phyloP scores from a whole-genome alignment of 2,113 vertebrate species.

The Oryzias celebensis region DNA sequence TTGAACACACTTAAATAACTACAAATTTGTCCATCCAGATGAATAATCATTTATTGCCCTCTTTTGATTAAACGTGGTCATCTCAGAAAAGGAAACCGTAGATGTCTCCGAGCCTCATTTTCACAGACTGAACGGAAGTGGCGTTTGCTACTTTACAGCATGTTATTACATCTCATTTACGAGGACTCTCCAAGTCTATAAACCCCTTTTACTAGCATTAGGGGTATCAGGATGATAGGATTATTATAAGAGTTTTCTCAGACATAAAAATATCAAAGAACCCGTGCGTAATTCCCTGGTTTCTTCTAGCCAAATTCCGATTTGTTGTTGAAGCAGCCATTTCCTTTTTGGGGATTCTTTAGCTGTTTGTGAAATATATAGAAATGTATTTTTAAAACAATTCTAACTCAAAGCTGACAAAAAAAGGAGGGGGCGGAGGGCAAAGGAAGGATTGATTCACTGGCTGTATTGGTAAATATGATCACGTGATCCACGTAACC shows the following conservation, averaged over 20 bases:
- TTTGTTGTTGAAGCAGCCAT: not conserved
- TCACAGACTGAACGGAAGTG: constrained; percentile 66
- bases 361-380: no score
- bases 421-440: constrained; percentile 11
- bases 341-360: not conserved
- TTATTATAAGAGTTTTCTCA: constrained; percentile 66
- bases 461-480: constrained; percentile 99
- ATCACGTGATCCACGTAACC: constrained; percentile 98
- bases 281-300: constrained; percentile 7
- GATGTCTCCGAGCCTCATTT: constrained; percentile 56
- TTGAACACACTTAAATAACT: no score
- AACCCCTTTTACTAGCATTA: constrained; percentile 77
- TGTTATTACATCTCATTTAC: constrained; percentile 83
- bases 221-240: constrained; percentile 62
- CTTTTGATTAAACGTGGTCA: constrained; percentile 78
- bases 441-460: constrained; percentile 96
- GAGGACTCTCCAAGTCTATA: constrained; percentile 80
- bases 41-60: constrained; percentile 78
- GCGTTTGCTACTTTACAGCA: constrained; percentile 76
- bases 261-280: constrained; percentile 53
- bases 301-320: no score
- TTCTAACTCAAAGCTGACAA: constrained; percentile 64
- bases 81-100: constrained; percentile 55
- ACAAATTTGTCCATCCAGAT: constrained; percentile 95
- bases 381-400: constrained; percentile 54